These are phyloP conservation scores for Ancistrus triradiatus DNA, from an alignment of 2,113 vertebrate genomes.

Conservation along the genomic window DNA sequence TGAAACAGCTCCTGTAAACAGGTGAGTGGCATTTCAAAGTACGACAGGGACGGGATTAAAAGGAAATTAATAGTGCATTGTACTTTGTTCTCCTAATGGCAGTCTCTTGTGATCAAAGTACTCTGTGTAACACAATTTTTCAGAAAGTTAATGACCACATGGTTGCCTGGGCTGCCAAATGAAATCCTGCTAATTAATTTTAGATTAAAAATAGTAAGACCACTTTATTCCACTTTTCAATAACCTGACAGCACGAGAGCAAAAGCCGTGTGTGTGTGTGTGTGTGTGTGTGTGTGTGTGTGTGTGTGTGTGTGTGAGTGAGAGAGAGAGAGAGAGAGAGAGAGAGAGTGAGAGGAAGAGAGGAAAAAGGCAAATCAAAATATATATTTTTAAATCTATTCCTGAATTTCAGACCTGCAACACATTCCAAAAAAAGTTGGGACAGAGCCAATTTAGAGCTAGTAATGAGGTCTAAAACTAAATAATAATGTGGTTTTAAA, in stretches of 20 bases:
- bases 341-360: too few species aligned
- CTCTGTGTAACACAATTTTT: conserved; percentile 29
- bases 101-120: conserved; percentile 38
- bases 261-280: background rate
- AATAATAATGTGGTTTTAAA: too few species aligned
- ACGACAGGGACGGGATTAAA: conserved; percentile 16
- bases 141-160: conserved; percentile 38
- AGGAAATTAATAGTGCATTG: conserved; percentile 20
- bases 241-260: conserved; percentile 30
- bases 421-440: too few species aligned
- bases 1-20: conserved; percentile 14
- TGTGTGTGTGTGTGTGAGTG: too few species aligned
- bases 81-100: conserved; percentile 40
- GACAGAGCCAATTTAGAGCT: too few species aligned
- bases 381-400: too few species aligned
- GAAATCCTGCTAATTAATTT: conserved; percentile 42
- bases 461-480: too few species aligned
- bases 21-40: conserved; percentile 32
- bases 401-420: too few species aligned
- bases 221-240: conserved; percentile 4
- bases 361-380: too few species aligned
- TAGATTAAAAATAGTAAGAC: conserved; percentile 39
- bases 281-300: too few species aligned
- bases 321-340: too few species aligned
- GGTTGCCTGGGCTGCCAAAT: conserved; percentile 33